These are phyloP conservation scores for Leucopternis melanops DNA, from an alignment of 2,113 vertebrate genomes.

Conservation along the genomic window DNA sequence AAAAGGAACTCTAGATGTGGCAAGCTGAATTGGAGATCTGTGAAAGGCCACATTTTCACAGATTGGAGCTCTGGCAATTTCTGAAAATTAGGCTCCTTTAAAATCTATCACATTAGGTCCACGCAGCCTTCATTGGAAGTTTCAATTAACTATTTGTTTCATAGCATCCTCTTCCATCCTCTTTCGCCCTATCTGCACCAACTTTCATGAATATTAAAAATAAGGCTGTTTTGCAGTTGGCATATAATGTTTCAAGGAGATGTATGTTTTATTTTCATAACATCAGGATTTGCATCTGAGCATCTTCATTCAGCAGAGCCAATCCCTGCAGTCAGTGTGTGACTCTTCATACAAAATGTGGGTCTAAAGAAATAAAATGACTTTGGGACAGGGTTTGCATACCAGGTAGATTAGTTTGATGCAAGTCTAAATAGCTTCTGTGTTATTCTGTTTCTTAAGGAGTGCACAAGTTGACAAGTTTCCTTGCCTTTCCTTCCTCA, in stretches of 20 bases:
- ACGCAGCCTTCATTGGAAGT: not conserved
- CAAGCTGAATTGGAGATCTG: constrained; percentile 34
- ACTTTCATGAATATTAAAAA: not conserved
- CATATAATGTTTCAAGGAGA: not conserved
- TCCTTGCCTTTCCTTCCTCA: not conserved
- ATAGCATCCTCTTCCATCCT: not conserved
- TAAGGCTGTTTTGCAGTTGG: not conserved
- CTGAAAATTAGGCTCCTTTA: constrained; percentile 50
- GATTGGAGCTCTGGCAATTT: constrained; percentile 50
- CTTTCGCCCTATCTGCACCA: not conserved
- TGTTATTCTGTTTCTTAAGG: not conserved
- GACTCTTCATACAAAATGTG: not conserved
- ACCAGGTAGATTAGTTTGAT: not conserved
- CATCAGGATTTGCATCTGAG: not conserved
- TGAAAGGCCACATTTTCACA: constrained; percentile 43
- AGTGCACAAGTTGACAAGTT: not conserved
- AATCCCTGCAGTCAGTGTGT: not conserved
- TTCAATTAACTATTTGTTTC: constrained; percentile 48
- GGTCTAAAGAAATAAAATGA: not conserved
- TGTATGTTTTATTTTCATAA: not conserved
- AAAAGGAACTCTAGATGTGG: not conserved
- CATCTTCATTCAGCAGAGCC: not conserved
- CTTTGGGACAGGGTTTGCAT: not conserved
- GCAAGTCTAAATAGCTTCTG: not conserved
- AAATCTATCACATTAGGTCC: constrained; percentile 3